Percentiles rank a stretch among this genome's conserved stretches.
These are phyloP conservation scores for Trilocha varians DNA, from an alignment of 2,888 invertebrate genomes.

Conservation along the genomic window DNA sequence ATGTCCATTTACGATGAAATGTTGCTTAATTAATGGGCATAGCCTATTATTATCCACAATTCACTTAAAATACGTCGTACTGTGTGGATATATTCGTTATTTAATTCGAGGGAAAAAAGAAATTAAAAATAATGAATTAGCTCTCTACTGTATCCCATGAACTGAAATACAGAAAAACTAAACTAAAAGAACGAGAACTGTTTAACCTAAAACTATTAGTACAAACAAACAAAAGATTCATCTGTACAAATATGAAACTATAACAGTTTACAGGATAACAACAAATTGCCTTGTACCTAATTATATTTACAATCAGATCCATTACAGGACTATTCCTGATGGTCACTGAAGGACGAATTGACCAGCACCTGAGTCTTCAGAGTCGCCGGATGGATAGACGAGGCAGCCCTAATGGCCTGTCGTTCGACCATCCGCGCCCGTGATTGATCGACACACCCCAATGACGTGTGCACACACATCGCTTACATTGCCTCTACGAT, in stretches of 20 bases:
- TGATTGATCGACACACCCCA: constrained; percentile 66
- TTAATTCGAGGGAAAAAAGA: too few species aligned
- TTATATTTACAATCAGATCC: constrained; percentile 22
- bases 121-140: too few species aligned
- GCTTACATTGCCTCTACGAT: constrained; percentile 46
- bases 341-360: constrained; percentile 17
- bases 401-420: constrained; percentile 64
- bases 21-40: constrained; percentile 61
- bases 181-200: too few species aligned
- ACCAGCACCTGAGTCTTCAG: constrained; percentile 47
- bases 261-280: too few species aligned
- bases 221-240: too few species aligned
- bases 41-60: constrained; percentile 47
- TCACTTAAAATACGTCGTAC: too few species aligned
- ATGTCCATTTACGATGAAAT: constrained; percentile 61
- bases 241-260: too few species aligned
- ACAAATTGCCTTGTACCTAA: too few species aligned
- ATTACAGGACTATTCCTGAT: constrained; percentile 10
- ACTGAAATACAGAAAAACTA: too few species aligned
- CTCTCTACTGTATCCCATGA: too few species aligned
- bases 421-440: constrained; percentile 56
- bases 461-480: constrained; percentile 54
- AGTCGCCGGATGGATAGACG: constrained; percentile 22
- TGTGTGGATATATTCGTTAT: too few species aligned
- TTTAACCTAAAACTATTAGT: too few species aligned